Percentiles rank a stretch among this genome's conserved stretches.
Conservation (phyloP, 2,888 invertebrate genomes). For the Drosophila cognata region DNA sequence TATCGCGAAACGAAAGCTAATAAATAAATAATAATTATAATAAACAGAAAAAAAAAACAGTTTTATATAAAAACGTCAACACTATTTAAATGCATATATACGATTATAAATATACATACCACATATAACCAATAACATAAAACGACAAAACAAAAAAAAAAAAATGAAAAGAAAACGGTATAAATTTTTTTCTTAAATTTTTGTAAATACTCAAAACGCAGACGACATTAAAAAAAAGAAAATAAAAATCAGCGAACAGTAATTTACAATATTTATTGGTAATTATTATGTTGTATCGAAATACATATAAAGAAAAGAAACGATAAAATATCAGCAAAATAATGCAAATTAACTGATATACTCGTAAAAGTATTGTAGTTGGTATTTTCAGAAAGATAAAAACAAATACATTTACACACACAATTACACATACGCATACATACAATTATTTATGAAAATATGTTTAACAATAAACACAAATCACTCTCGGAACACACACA, state of each 20-base stretch:
- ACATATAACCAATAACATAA: slow-evolving; percentile 47
- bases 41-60: slow-evolving; percentile 11
- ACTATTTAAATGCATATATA: slow-evolving; percentile 47
- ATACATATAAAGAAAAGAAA: slow-evolving; percentile 24
- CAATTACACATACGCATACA: slow-evolving; percentile 38
- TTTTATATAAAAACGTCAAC: slow-evolving; percentile 40
- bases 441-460: slow-evolving; percentile 51
- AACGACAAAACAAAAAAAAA: slow-evolving; percentile 8
- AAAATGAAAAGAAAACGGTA: slow-evolving; percentile 17
- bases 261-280: slow-evolving; percentile 59
- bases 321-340: slow-evolving; percentile 23
- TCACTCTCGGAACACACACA: slow-evolving; percentile 24
- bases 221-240: slow-evolving; percentile 26
- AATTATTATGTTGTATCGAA: slow-evolving; percentile 65
- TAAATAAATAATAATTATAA: slow-evolving; percentile 26
- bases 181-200: slow-evolving; percentile 73
- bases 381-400: slow-evolving; percentile 56
- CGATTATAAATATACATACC: slow-evolving; percentile 33
- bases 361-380: slow-evolving; percentile 79
- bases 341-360: slow-evolving; percentile 69
- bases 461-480: slow-evolving; percentile 35
- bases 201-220: slow-evolving; percentile 77
- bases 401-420: slow-evolving; percentile 33
- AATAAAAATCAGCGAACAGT: slow-evolving; percentile 28
- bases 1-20: slow-evolving; percentile 53